Conservation (phyloP, 2,113 vertebrate species). For the Galbula dea region DNA sequence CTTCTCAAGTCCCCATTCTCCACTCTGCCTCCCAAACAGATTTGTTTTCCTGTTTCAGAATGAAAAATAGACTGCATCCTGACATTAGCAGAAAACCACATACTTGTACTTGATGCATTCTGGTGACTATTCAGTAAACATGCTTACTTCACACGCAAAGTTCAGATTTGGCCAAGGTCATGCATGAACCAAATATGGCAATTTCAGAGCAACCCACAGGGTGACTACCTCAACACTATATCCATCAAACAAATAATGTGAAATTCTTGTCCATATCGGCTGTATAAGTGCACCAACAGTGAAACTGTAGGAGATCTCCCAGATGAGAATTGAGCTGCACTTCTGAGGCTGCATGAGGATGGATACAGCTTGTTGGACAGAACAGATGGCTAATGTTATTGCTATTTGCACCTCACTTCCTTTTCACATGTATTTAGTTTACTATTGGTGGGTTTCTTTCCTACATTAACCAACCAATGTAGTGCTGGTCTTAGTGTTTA, state of each 20-base stretch:
- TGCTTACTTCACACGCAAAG: neutral
- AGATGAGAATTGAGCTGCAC: neutral
- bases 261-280: neutral
- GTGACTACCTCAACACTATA: neutral
- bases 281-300: neutral
- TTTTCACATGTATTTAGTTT: neutral
- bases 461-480: neutral
- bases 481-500: neutral
- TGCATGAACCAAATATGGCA: neutral
- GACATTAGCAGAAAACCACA: neutral
- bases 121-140: neutral
- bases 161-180: neutral
- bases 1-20: neutral
- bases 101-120: neutral
- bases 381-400: conserved; percentile 16
- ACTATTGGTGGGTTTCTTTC: neutral
- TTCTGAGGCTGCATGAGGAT: neutral
- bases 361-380: neutral
- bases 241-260: neutral
- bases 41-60: neutral
- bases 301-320: neutral
- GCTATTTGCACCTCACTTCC: conserved; percentile 2
- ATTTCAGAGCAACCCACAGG: neutral
- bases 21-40: neutral
- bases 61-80: neutral